A percentile compares a stretch with the other conserved stretches of the same genome.
These are phyloP conservation scores for Coracopsis vasa DNA, from an alignment of 2,113 vertebrate species.

Conservation along the genomic window DNA sequence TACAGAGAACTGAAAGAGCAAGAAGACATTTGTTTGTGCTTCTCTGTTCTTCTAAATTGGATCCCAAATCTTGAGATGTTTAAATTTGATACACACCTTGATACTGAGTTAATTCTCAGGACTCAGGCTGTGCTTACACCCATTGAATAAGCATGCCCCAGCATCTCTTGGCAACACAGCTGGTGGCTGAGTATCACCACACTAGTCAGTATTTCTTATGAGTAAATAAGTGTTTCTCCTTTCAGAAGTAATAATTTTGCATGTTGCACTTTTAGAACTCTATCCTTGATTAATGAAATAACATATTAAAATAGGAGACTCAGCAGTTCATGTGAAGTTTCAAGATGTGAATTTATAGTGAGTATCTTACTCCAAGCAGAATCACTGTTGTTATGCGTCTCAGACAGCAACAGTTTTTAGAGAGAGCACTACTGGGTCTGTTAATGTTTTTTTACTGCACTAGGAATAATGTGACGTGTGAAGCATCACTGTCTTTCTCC, in stretches of 20 bases:
- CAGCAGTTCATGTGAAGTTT: not conserved
- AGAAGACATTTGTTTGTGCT: not conserved
- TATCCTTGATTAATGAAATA: not conserved
- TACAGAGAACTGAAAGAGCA: not conserved
- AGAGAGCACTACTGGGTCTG: not conserved
- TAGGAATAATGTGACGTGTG: not conserved
- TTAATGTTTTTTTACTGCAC: not conserved
- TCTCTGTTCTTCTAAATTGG: not conserved
- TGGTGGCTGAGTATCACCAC: not conserved
- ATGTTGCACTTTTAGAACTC: not conserved
- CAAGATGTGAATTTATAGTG: not conserved
- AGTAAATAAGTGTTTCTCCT: not conserved
- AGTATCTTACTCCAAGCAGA: not conserved
- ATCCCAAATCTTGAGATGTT: not conserved
- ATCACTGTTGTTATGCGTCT: not conserved
- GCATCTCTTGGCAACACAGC: not conserved
- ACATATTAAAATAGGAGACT: not conserved
- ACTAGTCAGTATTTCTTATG: not conserved
- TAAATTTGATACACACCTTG: not conserved
- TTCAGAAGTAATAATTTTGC: not conserved
- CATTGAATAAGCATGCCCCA: not conserved
- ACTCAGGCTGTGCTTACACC: not conserved
- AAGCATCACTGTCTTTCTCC: not conserved
- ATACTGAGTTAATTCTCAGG: not conserved
- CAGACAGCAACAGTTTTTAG: not conserved